Evolutionary conservation across 2,113 vertebrate species (phyloP).

Genomic region (Lophotis ruficrista): DNA sequence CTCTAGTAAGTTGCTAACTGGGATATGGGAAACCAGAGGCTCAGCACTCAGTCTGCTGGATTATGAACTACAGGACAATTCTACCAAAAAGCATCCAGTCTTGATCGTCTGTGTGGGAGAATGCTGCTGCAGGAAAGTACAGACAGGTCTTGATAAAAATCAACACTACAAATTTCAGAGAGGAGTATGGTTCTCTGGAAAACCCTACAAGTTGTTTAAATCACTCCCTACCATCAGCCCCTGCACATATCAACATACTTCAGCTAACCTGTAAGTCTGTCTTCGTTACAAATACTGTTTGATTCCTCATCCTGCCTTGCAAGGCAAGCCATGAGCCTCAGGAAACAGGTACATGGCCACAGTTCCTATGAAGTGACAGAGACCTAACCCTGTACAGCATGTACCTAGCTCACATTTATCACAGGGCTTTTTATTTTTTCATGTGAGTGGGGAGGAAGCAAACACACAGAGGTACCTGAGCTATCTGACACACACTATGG

Average conservation of each 20-base stretch:
- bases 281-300: background rate
- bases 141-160: background rate
- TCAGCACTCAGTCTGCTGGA: background rate
- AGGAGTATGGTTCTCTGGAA: background rate
- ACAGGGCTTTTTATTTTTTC: background rate
- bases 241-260: accelerated
- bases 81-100: background rate
- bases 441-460: background rate
- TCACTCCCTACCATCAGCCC: background rate
- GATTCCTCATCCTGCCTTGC: background rate
- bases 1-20: background rate
- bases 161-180: background rate
- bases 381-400: background rate
- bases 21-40: background rate
- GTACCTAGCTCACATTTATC: background rate
- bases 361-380: background rate
- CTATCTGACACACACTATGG: background rate
- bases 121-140: background rate
- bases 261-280: background rate
- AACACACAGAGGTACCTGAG: background rate
- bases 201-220: background rate
- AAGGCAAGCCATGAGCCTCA: background rate
- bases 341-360: accelerated
- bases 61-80: background rate
- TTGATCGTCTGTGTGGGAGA: accelerated